These are phyloP conservation scores for Acridotheres tristis DNA, from an alignment of 2,797 vertebrate genomes.

Conservation along the genomic window DNA sequence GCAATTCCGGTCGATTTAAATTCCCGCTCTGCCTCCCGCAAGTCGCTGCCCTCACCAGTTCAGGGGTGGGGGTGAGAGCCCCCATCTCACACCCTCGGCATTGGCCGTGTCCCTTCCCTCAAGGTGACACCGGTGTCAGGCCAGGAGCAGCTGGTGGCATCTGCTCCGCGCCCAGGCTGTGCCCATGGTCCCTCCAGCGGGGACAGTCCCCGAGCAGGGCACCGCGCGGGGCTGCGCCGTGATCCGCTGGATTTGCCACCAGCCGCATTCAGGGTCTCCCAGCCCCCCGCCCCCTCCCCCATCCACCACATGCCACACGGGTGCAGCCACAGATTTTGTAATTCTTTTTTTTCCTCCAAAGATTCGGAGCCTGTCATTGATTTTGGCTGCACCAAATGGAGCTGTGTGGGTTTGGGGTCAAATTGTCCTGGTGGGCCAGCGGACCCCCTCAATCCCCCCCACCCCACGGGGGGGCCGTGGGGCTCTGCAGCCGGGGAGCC, in stretches of 20 bases:
- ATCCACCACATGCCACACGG: accelerated
- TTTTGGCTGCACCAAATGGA: background rate
- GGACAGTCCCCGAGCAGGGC: background rate
- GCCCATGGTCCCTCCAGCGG: background rate
- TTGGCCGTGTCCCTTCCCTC: accelerated
- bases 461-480: background rate
- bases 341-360: background rate
- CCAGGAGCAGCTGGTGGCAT: background rate
- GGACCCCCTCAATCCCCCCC: background rate
- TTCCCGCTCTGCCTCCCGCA: background rate
- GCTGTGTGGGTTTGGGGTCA: background rate
- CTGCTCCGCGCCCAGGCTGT: background rate
- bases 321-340: background rate
- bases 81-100: accelerated
- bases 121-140: background rate
- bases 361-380: background rate
- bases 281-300: background rate
- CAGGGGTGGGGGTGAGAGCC: background rate
- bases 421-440: accelerated
- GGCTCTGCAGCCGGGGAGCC: background rate
- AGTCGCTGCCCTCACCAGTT: background rate
- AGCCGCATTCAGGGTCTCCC: background rate
- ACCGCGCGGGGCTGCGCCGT: background rate
- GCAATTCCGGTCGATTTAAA: background rate
- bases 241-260: background rate